phyloP scores from a whole-genome alignment of 2,113 vertebrate species.

The Ranitomeya imitator region DNA sequence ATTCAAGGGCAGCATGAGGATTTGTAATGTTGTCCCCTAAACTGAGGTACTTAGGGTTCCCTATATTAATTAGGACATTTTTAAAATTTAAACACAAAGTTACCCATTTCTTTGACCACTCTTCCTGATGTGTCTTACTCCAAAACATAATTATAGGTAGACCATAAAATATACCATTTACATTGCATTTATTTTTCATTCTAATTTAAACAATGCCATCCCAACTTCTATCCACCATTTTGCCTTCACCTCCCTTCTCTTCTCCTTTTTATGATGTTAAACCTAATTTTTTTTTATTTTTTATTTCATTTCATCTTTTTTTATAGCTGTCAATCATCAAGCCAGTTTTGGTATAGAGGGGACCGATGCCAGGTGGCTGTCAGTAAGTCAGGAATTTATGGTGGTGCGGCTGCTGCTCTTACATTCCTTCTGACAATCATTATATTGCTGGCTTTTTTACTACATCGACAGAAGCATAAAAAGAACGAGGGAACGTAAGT shows the following conservation, averaged over 20 bases:
- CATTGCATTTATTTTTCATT: no score
- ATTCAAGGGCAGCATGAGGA: no score
- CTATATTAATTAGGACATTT: no score
- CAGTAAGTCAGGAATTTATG: conserved; percentile 54
- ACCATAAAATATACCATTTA: no score
- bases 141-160: no score
- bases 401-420: conserved; percentile 52
- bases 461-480: neutral
- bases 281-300: neutral
- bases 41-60: no score
- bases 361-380: conserved; percentile 26
- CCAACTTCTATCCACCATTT: neutral
- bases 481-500: neutral
- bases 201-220: neutral
- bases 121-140: no score
- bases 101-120: no score
- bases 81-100: no score
- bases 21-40: no score
- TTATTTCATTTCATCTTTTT: neutral
- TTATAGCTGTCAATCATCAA: conserved; percentile 38
- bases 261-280: neutral
- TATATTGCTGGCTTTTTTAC: neutral
- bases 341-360: conserved; percentile 53
- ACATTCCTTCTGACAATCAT: conserved; percentile 33
- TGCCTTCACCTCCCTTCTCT: neutral